Evolutionary conservation across 2,888 invertebrate species (phyloP).

Genomic region (Vanessa cardui): DNA sequence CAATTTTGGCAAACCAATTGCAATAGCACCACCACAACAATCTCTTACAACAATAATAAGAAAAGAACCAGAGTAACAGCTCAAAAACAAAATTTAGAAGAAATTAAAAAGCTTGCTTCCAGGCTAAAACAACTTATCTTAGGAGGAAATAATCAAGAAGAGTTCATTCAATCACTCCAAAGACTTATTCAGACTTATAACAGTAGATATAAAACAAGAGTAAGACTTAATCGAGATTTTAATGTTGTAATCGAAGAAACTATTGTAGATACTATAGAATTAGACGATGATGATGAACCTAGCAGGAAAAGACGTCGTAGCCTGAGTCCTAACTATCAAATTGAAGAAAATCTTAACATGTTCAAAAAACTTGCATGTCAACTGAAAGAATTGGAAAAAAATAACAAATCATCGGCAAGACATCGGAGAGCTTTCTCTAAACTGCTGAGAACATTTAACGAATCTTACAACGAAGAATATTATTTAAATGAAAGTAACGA

Average conservation of each 20-base stretch:
- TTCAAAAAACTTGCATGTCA: conserved; percentile 57
- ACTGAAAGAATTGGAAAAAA: conserved; percentile 56
- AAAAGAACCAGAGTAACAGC: conserved; percentile 47
- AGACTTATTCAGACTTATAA: conserved; percentile 63
- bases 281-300: conserved; percentile 63
- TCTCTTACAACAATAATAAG: conserved; percentile 24
- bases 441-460: conserved; percentile 67
- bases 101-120: conserved; percentile 52
- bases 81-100: conserved; percentile 51
- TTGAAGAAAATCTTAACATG: conserved; percentile 55
- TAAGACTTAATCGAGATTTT: conserved; percentile 54
- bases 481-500: conserved; percentile 57
- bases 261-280: conserved; percentile 64
- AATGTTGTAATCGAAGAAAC: conserved; percentile 55
- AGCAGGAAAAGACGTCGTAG: conserved; percentile 52
- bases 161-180: conserved; percentile 52
- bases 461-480: conserved; percentile 64
- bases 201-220: conserved; percentile 53
- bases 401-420: conserved; percentile 52
- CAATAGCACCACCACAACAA: conserved; percentile 19
- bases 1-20: conserved; percentile 30
- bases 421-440: conserved; percentile 66
- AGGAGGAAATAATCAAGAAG: conserved; percentile 43
- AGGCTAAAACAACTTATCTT: conserved; percentile 51
- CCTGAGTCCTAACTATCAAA: conserved; percentile 43